Percentiles rank a stretch among this genome's conserved stretches.
phyloP scores from a whole-genome alignment of 2,113 vertebrate genomes.

The Fulica atra region DNA sequence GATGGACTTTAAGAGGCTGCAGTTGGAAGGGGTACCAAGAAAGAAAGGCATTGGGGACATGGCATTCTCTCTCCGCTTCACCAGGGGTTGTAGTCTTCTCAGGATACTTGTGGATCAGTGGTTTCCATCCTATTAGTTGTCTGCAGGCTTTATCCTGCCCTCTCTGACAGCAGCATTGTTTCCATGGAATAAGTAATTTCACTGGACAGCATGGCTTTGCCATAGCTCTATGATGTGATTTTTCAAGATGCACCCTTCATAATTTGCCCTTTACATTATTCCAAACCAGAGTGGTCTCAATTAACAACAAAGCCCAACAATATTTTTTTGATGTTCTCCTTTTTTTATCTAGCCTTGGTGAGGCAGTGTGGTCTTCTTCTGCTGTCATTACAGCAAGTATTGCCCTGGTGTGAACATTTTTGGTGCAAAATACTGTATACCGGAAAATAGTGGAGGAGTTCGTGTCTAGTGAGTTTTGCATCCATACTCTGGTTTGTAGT shows the following conservation, averaged over 20 bases:
- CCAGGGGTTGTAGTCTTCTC: not conserved
- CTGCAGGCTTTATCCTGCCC: not conserved
- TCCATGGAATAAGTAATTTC: not conserved
- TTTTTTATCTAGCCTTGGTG: not conserved
- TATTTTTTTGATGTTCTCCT: not conserved
- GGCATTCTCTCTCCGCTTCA: fast-evolving
- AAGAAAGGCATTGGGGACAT: not conserved
- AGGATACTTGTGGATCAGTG: not conserved
- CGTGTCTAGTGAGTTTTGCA: not conserved
- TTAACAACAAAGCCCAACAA: not conserved
- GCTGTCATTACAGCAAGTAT: not conserved
- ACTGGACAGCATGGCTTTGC: not conserved
- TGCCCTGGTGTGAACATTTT: not conserved
- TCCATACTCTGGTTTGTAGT: not conserved
- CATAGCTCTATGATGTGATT: not conserved
- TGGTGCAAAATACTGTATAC: not conserved
- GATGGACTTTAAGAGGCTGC: not conserved
- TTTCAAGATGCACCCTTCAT: not conserved
- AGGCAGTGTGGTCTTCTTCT: not conserved
- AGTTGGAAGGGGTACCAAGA: not conserved
- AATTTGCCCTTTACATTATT: not conserved
- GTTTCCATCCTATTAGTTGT: not conserved
- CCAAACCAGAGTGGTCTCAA: not conserved
- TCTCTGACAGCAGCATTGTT: not conserved
- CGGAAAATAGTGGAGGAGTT: not conserved